Base-by-base conservation (phyloP, 2,113 vertebrate genomes). In the Pituophis catenifer region DNA sequence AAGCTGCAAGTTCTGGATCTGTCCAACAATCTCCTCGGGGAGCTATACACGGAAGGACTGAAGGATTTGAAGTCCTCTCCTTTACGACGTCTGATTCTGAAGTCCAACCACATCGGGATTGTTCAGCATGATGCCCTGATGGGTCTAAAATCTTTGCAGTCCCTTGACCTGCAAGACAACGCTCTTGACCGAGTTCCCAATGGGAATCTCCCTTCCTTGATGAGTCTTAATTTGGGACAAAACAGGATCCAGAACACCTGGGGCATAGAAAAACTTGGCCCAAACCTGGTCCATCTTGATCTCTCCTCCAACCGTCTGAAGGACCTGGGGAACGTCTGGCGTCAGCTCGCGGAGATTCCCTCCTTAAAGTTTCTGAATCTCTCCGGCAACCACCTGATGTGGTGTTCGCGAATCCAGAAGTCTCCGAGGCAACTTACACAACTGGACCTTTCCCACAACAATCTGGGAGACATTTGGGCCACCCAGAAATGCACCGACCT, bases 361-460 rank as follows among this genome's bases (percentile, higher is more conserved):
- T 9, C 53, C 59, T 54, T 96, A 23, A n/a, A 26, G 58, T 50
- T 88, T 26, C 94, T 96, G 19, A 81, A 93, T 10, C 91, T 96
- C 21, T 62, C 70, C 2, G 17, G 38, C 38, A 96, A 96, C 53
- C 9, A 70, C 5, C 29, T 96, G 2, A 88, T 85, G 1, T 23
- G 1, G 0, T 96, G 96, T 86, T 93, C 52, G 4, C 12, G 8
- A 4, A 17, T 5, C 2, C 1, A 5, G 5, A 6, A 85, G 17
- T 88, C 53, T 3, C 91, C 75, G 0, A 55, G 52, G 7, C 52
- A 48, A 0, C 86, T 96, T 3, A 38, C 38, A 5, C 33, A 89
- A 12, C 88, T 96, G n/a, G 95, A 96, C 50, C 86, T 96, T 58
- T 95, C 94, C 15, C 62, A 93, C 44, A 96, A 96, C 59, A 2